A percentile compares a stretch with the other conserved stretches of the same genome.
These are phyloP conservation scores for Amphipoea oculea DNA, from an alignment of 2,888 invertebrate genomes.

Conservation along the genomic window DNA sequence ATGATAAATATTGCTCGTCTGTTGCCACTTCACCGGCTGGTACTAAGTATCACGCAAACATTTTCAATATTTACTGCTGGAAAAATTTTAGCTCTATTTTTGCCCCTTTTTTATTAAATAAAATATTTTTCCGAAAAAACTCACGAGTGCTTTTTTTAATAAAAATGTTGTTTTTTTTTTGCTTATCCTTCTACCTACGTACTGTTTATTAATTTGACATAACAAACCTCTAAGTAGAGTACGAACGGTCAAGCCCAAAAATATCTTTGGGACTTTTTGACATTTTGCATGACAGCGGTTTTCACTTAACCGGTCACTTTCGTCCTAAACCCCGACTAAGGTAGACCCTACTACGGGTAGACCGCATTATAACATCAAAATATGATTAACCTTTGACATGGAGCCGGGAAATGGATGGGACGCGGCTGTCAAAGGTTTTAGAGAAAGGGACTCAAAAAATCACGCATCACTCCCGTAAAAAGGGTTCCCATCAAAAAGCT, in stretches of 20 bases:
- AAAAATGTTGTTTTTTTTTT: background rate
- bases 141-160: background rate
- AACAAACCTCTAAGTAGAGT: background rate
- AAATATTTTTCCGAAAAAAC: background rate
- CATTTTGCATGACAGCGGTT: constrained; percentile 59
- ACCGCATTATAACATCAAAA: constrained; percentile 61
- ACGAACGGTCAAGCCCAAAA: constrained; percentile 31
- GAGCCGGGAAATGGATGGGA: constrained; percentile 51
- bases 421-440: constrained; percentile 58
- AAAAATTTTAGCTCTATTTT: constrained; percentile 30
- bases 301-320: constrained; percentile 57
- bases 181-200: background rate
- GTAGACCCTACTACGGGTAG: constrained; percentile 51
- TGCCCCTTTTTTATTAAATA: background rate
- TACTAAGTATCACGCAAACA: constrained; percentile 56
- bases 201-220: constrained; percentile 15
- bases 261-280: constrained; percentile 47
- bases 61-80: constrained; percentile 53
- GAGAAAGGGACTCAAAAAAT: constrained; percentile 47
- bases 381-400: constrained; percentile 51
- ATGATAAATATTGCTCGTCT: constrained; percentile 62
- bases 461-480: constrained; percentile 44
- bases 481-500: constrained; percentile 64
- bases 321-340: constrained; percentile 42
- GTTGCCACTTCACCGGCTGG: constrained; percentile 57